Evolutionary conservation across 2,113 vertebrate species (phyloP).

Genomic region (Brachyhypopomus occidentalis): DNA sequence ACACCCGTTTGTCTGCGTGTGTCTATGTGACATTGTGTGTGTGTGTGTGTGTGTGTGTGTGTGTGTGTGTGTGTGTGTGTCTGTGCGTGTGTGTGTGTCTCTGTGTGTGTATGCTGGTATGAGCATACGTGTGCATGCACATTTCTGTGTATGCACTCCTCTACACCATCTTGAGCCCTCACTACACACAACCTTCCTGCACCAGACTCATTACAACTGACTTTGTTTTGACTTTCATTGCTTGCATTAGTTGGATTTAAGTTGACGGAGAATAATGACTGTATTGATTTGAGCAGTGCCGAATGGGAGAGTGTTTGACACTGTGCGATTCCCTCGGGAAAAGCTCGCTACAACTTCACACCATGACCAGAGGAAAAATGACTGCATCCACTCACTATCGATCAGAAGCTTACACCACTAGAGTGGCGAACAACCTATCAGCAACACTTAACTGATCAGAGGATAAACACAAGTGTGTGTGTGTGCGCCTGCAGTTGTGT

Average conservation of each 20-base stretch:
- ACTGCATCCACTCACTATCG: constrained; percentile 74
- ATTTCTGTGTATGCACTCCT: constrained; percentile 60
- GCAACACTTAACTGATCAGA: constrained; percentile 76
- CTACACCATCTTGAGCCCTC: constrained; percentile 60
- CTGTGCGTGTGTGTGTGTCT: no score
- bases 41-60: background rate
- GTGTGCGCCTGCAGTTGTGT: background rate
- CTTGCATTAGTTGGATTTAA: constrained; percentile 76
- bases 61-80: background rate
- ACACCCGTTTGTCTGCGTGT: constrained; percentile 45
- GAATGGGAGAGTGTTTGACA: constrained; percentile 73
- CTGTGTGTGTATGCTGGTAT: constrained; percentile 19
- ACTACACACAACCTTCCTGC: no score
- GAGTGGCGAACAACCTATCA: constrained; percentile 72
- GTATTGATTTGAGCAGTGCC: constrained; percentile 75
- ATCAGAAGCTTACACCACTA: constrained; percentile 76
- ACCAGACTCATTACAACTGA: constrained; percentile 62
- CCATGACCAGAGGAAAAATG: background rate
- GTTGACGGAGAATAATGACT: constrained; percentile 81
- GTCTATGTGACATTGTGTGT: background rate
- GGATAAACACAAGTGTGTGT: constrained; percentile 69
- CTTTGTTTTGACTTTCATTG: constrained; percentile 78
- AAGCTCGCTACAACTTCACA: constrained; percentile 56
- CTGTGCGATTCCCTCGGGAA: constrained; percentile 61
- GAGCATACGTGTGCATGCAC: constrained; percentile 49